Conservation (phyloP, 2,113 vertebrate genomes). For the Brachirus orientalis region DNA sequence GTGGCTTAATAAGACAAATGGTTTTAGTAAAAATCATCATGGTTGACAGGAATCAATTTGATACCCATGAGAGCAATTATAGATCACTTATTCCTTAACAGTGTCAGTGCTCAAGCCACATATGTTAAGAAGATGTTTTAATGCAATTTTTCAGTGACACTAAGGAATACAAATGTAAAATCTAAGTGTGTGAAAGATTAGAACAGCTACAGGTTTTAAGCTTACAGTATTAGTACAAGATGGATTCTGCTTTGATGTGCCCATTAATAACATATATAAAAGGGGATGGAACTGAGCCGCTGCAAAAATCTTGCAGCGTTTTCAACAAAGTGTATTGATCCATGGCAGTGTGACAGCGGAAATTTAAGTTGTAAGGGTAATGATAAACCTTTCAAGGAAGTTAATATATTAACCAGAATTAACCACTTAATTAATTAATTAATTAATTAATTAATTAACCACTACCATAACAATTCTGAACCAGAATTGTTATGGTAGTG, state of each 20-base stretch:
- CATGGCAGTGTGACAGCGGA: neutral
- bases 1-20: slow-evolving; percentile 7
- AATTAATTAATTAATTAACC: no score
- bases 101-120: neutral
- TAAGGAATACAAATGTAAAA: no score
- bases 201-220: no score
- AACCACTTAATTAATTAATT: no score
- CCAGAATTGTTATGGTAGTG: slow-evolving; percentile 4
- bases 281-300: no score
- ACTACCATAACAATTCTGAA: neutral
- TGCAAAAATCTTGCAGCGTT: slow-evolving; percentile 36
- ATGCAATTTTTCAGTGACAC: no score
- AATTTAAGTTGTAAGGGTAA: slow-evolving; percentile 28
- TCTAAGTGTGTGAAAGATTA: neutral
- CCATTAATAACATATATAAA: no score
- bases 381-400: slow-evolving; percentile 25
- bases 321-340: slow-evolving; percentile 20
- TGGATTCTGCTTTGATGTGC: no score
- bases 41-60: slow-evolving; percentile 30
- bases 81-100: slow-evolving; percentile 41
- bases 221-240: no score
- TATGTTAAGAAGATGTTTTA: neutral
- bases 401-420: slow-evolving; percentile 51
- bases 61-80: slow-evolving; percentile 18
- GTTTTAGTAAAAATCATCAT: slow-evolving; percentile 30